Evolutionary conservation across 1,140 invertebrate species (phyloP).

Genomic region (Luehdorfia chinensis): DNA sequence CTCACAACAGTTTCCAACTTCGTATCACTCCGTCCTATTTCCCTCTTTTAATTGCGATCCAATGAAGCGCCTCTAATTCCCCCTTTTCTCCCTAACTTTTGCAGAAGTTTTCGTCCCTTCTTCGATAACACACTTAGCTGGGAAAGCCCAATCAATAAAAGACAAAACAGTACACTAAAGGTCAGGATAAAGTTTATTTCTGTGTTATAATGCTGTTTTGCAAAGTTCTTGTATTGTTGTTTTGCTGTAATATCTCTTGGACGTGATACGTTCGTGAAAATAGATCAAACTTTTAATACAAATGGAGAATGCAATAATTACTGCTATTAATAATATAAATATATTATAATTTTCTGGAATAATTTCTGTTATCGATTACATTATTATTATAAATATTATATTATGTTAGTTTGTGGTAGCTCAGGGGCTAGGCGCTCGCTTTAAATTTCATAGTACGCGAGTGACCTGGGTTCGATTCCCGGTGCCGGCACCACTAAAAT

Average conservation of each 20-base stretch:
- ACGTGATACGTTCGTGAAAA: background rate
- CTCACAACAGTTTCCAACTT: conserved; percentile 23
- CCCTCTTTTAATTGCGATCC: conserved; percentile 61
- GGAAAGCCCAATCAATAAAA: conserved; percentile 27
- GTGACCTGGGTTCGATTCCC: too few species aligned
- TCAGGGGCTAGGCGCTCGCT: too few species aligned
- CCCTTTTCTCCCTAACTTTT: conserved; percentile 24
- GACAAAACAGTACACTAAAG: conserved; percentile 16
- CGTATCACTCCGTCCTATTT: conserved; percentile 29
- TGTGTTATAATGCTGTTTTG: conserved; percentile 5
- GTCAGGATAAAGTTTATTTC: conserved; percentile 15
- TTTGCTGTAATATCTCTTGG: background rate
- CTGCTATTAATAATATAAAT: too few species aligned
- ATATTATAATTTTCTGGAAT: too few species aligned
- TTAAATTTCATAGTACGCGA: too few species aligned
- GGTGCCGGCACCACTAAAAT: too few species aligned
- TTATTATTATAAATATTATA: too few species aligned
- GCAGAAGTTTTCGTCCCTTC: conserved; percentile 32
- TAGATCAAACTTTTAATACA: background rate
- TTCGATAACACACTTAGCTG: conserved; percentile 34
- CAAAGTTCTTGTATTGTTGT: background rate
- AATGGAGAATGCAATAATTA: too few species aligned
- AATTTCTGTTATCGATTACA: too few species aligned
- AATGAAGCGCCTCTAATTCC: conserved; percentile 60
- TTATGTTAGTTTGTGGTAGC: too few species aligned